Percentiles rank a stretch among this genome's conserved stretches.
These are phyloP conservation scores for Drosophila seclusa DNA, from an alignment of 2,888 invertebrate genomes.

Conservation along the genomic window DNA sequence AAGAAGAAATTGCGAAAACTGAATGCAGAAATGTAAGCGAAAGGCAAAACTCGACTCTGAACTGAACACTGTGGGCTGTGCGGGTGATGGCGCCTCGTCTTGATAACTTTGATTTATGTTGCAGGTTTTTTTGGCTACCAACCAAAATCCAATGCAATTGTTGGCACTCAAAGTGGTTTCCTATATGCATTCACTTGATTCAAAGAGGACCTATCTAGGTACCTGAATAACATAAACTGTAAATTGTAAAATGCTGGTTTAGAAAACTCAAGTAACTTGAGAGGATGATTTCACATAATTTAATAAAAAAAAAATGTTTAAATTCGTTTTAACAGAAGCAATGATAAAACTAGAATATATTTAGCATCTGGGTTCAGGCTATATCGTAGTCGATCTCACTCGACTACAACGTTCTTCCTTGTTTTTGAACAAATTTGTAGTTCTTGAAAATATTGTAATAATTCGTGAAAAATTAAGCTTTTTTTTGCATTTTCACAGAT, in stretches of 20 bases:
- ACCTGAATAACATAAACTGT: constrained; percentile 2
- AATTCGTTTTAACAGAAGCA: too few species aligned
- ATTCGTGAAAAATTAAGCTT: not conserved
- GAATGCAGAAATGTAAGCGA: constrained; percentile 34
- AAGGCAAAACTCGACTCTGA: constrained; percentile 10
- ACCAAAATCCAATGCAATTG: constrained; percentile 40
- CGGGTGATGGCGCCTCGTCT: constrained; percentile 6
- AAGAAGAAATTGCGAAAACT: not conserved
- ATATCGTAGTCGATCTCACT: too few species aligned
- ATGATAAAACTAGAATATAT: too few species aligned
- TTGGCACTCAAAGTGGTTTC: constrained; percentile 20
- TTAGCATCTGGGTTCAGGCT: too few species aligned
- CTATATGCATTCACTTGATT: constrained; percentile 3
- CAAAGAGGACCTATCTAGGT: not conserved
- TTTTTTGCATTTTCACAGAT: not conserved
- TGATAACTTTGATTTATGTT: constrained; percentile 66
- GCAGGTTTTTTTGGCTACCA: constrained; percentile 19
- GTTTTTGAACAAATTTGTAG: too few species aligned
- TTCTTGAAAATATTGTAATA: not conserved
- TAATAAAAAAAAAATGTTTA: not conserved
- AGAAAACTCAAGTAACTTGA: not conserved
- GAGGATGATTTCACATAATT: not conserved
- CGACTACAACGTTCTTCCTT: too few species aligned
- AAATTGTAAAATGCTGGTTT: not conserved
- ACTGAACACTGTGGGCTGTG: constrained; percentile 3